These are phyloP conservation scores for Conchocele bisecta DNA, from an alignment of 2,888 invertebrate species.

Conservation along the genomic window DNA sequence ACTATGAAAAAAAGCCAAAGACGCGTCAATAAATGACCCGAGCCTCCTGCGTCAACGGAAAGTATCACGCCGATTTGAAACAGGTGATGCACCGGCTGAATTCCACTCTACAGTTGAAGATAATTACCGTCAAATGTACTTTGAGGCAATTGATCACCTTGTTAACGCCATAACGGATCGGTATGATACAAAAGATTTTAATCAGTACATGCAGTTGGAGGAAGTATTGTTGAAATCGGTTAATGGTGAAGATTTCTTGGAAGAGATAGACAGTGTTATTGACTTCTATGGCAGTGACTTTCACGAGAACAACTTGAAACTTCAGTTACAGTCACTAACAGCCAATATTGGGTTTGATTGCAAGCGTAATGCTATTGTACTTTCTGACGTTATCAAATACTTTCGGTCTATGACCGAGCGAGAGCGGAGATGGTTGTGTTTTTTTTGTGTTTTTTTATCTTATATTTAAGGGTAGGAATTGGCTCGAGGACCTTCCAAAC, in stretches of 20 bases:
- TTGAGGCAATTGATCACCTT: constrained; percentile 29
- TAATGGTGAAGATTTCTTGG: not conserved
- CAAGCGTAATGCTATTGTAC: not conserved
- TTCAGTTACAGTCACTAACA: constrained; percentile 11
- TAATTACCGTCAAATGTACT: constrained; percentile 26
- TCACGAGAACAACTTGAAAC: not conserved
- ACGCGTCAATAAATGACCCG: no score
- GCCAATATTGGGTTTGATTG: not conserved
- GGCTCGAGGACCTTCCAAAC: no score
- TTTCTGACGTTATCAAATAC: not conserved
- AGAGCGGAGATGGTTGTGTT: not conserved
- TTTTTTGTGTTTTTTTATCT: no score
- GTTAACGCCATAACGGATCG: constrained; percentile 18
- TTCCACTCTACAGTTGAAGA: constrained; percentile 12
- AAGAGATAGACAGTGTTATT: not conserved
- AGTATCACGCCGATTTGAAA: no score
- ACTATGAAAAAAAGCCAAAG: constrained; percentile 6
- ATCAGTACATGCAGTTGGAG: constrained; percentile 12
- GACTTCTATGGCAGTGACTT: constrained; percentile 10
- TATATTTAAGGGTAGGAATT: no score
- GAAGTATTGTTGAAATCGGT: constrained; percentile 34
- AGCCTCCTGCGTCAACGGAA: no score
- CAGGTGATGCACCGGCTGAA: no score
- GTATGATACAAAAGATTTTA: constrained; percentile 32
- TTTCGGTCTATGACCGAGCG: not conserved